phyloP scores from a whole-genome alignment of 2,797 vertebrate genomes.

The Luscinia megarhynchos region DNA sequence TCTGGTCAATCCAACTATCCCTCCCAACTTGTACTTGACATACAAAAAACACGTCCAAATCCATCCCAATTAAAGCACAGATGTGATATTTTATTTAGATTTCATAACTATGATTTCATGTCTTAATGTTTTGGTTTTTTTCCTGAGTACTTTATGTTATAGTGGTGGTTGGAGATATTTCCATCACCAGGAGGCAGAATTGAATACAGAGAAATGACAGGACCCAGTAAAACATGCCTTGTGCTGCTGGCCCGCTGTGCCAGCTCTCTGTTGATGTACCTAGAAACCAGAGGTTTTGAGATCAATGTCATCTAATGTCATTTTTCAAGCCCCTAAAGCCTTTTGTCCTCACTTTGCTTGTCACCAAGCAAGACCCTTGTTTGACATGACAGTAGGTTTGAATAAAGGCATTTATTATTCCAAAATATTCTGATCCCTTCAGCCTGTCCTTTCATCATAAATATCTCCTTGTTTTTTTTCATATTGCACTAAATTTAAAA shows the following conservation, averaged over 20 bases:
- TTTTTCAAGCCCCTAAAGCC: constrained; percentile 45
- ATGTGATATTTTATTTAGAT: background rate
- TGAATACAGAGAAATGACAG: background rate
- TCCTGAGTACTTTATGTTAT: background rate
- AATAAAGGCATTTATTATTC: constrained; percentile 34
- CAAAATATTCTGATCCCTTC: constrained; percentile 19
- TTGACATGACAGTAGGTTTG: constrained; percentile 21
- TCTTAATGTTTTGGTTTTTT: background rate
- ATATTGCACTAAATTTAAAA: background rate
- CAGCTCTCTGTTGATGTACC: background rate
- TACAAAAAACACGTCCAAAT: background rate
- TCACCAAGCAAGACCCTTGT: constrained; percentile 13
- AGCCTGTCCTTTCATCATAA: background rate
- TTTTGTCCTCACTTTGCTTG: constrained; percentile 26
- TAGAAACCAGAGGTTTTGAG: constrained; percentile 1
- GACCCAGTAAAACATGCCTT: background rate
- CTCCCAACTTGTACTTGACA: background rate
- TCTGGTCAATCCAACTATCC: background rate
- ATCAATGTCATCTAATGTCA: constrained; percentile 14
- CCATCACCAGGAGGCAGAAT: background rate
- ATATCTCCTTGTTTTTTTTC: background rate
- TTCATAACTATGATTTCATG: background rate
- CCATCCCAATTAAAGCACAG: background rate
- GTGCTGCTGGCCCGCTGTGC: background rate
- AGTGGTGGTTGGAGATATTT: background rate